phyloP scores from a whole-genome alignment of 2,113 vertebrate genomes.

The Pleuronectes platessa region DNA sequence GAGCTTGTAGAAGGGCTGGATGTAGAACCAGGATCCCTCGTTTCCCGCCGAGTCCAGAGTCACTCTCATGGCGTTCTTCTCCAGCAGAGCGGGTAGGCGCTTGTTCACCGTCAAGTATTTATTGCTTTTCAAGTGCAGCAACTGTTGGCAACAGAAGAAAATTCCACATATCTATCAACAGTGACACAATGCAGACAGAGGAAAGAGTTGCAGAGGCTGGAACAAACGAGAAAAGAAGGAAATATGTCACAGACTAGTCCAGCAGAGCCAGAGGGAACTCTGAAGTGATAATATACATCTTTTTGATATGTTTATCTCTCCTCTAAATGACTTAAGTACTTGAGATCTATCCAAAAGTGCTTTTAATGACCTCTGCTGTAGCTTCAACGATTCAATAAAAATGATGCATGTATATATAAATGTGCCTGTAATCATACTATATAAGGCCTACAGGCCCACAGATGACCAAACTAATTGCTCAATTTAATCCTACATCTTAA shows the following conservation, averaged over 20 bases:
- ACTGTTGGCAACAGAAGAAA: constrained; percentile 79
- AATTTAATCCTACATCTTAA: not conserved
- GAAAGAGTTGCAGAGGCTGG: not conserved
- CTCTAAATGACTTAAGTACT: not conserved
- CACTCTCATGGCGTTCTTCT: constrained; percentile 99
- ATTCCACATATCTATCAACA: not conserved
- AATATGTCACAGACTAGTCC: constrained; percentile 22
- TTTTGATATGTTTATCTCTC: constrained; percentile 9
- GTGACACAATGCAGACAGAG: not conserved
- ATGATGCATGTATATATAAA: not conserved
- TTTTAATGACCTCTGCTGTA: constrained; percentile 33
- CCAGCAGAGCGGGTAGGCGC: constrained; percentile 93
- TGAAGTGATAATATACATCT: constrained; percentile 13
- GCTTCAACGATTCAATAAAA: not conserved
- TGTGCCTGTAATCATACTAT: not conserved
- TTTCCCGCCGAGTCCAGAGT: constrained; percentile 97
- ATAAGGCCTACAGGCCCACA: not conserved
- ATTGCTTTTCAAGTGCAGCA: constrained; percentile 98
- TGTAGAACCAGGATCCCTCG: constrained; percentile 99
- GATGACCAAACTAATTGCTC: not conserved
- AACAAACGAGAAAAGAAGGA: not conserved
- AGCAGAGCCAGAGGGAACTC: not conserved
- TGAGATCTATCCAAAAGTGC: constrained; percentile 16
- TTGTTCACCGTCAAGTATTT: constrained; percentile 99
- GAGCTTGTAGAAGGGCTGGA: constrained; percentile 98